Base-by-base conservation (phyloP, 2,888 invertebrate genomes). In the Allolobophora icterica region DNA sequence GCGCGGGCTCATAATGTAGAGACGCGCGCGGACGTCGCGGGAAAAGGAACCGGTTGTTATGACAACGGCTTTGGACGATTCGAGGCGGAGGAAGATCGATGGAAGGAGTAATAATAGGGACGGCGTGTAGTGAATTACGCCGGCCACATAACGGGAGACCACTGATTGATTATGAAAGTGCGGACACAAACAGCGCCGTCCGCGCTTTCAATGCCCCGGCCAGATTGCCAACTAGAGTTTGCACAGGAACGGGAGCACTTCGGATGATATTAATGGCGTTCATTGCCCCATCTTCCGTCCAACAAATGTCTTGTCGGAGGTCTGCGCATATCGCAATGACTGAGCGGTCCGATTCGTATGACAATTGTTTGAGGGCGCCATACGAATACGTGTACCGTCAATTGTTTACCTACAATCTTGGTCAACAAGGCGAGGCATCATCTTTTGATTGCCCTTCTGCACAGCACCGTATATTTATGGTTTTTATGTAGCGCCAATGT, bases 111-210 rank as follows among this genome's bases (percentile, higher is more conserved):
- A 30, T 30, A 71, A 71, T 71, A 71, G 30, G 71, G 11, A n/a
- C 71, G 30, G 71, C n/a, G n/a, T 71, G n/a, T n/a, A 71, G 71
- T 71, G 71, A 71, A 71, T 71, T 71, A 71, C 30, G 71, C 71
- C 71, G n/a, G n/a, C n/a, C 8, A 71, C n/a, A 71, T 24, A 24
- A 52, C 52, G 24, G 52, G 71, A 71, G n/a, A 8, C 71, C 52
- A 71, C 71, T 71, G 71, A 71, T 71, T 71, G 71, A 71, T 71
- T 71, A 71, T 71, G 71, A 71, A 71, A 71, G 71, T 71, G 71
- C 71, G 71, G 71, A 71, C 8, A 71, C 71, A 30, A 8, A 71
- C 71, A 71, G 30, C 71, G 71, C n/a, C 71, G n/a, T n/a, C n/a
- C n/a, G n/a, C n/a, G 71, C n/a, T 71, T 71, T n/a, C 30, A 71